Evolutionary conservation across 2,797 vertebrate genomes (phyloP), one percentile per base, ranked within the genome.

Genomic region (Graptemys geographica): DNA sequence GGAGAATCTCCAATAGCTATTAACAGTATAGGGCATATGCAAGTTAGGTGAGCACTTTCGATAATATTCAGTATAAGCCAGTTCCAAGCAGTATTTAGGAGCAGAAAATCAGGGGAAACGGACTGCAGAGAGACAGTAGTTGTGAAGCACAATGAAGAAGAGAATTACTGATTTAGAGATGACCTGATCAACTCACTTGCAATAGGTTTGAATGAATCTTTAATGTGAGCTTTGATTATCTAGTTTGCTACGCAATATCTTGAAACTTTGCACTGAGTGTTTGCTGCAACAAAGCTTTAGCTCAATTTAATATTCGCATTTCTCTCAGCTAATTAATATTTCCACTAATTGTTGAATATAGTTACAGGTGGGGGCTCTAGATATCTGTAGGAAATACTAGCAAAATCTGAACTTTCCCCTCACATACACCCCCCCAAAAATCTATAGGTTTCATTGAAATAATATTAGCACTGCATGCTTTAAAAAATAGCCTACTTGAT

Each of bases 141-240:
- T 27, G 11, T 74, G 81, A 80, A 65, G 27, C 62, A 55, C 11
- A 79, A 5, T 4, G 15, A 69, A n/a, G 8, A 49, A 72, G 21
- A 85, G 41, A 90, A 6, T n/a, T 79, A 74, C 8, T 0, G 0
- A 49, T 55, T 87, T 92, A 13, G 57, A 81, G 65, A 37, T 41
- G 47, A 69, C 65, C 52, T 86, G 76, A 33, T 83, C 59, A 79
- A 84, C 13, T 1, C 31, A 11, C 87, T 91, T 51, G 76, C 56
- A n/a, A 27, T 8, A 27, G 8, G n/a, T 65, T 84, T 90, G 19
- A 92, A 23, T 8, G 11, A 82, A 37, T 83, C 59, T 74, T 81
- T 82, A 79, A 89, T 84, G 56, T 19, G 84, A 62, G n/a, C 89
- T 95, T 86, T 89, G 11, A 92, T 93, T 78, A 89, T 56, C 81